These are phyloP conservation scores for Phaenicophaeus curvirostris DNA, from an alignment of 2,797 vertebrate species.

Conservation along the genomic window DNA sequence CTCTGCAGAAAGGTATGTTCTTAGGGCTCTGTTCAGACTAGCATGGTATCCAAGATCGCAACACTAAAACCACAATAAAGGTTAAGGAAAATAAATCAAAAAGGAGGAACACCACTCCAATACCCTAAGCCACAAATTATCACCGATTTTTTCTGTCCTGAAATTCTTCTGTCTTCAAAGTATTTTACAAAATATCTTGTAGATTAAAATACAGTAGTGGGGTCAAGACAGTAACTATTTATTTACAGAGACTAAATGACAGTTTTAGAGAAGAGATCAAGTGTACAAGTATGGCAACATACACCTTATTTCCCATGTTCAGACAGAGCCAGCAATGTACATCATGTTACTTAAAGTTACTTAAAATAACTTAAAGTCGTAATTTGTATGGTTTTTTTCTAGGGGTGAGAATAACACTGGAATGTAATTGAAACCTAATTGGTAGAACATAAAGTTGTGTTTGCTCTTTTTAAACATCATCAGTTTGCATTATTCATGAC, in stretches of 20 bases:
- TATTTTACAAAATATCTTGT: background rate
- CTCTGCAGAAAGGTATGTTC: constrained; percentile 97
- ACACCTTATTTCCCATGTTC: background rate
- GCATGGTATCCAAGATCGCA: constrained; percentile 97
- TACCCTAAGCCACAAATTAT: background rate
- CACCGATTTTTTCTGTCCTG: background rate
- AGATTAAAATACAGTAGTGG: background rate
- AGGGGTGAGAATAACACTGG: background rate
- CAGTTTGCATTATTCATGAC: constrained; percentile 37
- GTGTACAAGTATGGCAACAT: background rate
- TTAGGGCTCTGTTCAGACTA: constrained; percentile 93
- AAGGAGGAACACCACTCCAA: background rate
- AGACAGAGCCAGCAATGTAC: background rate
- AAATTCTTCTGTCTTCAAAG: background rate
- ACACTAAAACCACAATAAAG: constrained; percentile 80
- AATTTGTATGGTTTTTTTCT: background rate
- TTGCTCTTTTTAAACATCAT: constrained; percentile 34
- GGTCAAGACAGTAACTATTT: background rate
- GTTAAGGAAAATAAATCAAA: constrained; percentile 4
- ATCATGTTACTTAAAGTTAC: background rate
- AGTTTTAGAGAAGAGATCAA: background rate
- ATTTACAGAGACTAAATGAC: background rate
- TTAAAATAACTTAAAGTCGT: no score
- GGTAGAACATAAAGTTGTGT: constrained; percentile 12
- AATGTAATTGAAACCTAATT: constrained; percentile 41